Evolutionary conservation across 92 coral and sea anemone species (phyloP).

Genomic region (Bergia puertoricense): DNA sequence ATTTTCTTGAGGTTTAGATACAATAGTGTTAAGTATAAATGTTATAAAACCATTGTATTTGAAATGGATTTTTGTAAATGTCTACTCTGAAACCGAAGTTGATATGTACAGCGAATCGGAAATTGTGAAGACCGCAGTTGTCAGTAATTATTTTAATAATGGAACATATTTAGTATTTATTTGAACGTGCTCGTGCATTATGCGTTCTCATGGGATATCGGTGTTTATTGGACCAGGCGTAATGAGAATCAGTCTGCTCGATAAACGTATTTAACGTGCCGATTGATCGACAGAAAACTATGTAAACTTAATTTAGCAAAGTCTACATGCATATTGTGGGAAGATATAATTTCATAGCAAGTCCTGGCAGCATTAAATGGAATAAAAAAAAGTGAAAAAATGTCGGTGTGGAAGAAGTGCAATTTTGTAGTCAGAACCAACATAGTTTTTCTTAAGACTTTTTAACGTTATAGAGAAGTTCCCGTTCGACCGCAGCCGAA

Average conservation of each 20-base stretch:
- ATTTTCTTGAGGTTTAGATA: neutral
- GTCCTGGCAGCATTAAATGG: neutral
- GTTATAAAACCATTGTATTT: neutral
- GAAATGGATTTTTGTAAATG: neutral
- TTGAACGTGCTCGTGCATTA: neutral
- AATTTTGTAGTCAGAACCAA: neutral
- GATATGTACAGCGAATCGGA: neutral
- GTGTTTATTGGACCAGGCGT: constrained; percentile 4
- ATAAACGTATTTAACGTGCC: neutral
- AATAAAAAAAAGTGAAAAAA: neutral
- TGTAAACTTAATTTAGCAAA: constrained; percentile 20
- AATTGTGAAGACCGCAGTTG: constrained; percentile 2
- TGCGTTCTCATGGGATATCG: neutral
- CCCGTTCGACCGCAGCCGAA: neutral
- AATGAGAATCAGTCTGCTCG: neutral
- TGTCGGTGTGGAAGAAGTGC: neutral
- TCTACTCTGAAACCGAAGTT: neutral
- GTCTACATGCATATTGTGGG: neutral
- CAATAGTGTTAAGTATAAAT: neutral
- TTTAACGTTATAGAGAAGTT: neutral
- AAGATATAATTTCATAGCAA: neutral
- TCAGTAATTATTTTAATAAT: neutral
- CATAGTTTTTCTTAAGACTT: no score
- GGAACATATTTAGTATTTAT: neutral
- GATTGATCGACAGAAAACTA: constrained; percentile 4